These are phyloP conservation scores for Lontra canadensis DNA, from an alignment of 2,113 vertebrate genomes.

Conservation along the genomic window DNA sequence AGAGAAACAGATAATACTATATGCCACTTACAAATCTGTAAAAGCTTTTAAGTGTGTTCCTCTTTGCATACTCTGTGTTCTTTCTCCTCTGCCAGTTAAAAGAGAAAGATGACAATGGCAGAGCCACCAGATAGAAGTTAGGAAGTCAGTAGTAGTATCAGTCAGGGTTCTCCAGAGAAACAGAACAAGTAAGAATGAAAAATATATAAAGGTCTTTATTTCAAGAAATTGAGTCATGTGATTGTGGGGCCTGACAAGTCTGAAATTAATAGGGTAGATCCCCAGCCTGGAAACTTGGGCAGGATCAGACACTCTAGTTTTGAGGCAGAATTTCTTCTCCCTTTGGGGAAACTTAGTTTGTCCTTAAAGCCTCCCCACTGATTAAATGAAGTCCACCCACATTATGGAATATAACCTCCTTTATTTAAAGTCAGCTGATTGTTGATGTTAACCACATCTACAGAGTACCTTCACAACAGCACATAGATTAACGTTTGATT, in stretches of 20 bases:
- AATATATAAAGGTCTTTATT: neutral
- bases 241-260: accelerated
- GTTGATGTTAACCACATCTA: neutral
- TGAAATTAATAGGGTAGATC: neutral
- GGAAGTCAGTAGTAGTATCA: neutral
- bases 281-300: neutral
- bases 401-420: neutral
- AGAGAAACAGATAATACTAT: neutral
- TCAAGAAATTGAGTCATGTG: neutral
- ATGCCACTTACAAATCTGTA: neutral
- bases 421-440: neutral
- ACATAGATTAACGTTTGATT: neutral
- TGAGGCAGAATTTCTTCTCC: neutral
- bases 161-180: neutral
- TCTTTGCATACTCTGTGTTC: neutral
- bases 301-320: neutral
- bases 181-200: neutral
- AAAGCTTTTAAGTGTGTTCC: neutral
- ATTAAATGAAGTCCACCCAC: neutral
- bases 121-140: neutral
- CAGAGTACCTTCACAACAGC: neutral
- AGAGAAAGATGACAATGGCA: neutral
- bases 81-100: neutral
- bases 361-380: neutral
- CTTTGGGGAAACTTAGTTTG: neutral